Conservation (phyloP, 1,140 invertebrate genomes). For the Drosophila mauritiana region DNA sequence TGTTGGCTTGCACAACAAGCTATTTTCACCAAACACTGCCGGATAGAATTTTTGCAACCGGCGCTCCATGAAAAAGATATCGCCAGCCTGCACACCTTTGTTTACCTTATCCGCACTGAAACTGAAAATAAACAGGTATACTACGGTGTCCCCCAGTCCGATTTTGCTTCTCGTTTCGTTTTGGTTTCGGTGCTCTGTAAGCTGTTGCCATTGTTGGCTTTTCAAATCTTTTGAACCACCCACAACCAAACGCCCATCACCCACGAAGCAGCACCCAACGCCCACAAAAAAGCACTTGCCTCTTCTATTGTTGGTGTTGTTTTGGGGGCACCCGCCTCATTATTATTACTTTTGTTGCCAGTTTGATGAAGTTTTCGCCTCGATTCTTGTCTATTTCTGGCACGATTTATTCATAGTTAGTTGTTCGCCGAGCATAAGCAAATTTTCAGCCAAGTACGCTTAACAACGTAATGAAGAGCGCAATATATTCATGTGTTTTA, state of each 20-base stretch:
- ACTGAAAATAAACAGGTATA: conserved; percentile 11
- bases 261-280: not conserved
- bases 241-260: not conserved
- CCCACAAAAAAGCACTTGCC: not conserved
- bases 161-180: conserved; percentile 18
- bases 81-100: conserved; percentile 13
- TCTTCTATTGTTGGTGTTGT: conserved; percentile 12
- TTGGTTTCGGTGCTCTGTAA: conserved; percentile 4
- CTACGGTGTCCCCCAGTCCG: conserved; percentile 4
- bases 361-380: conserved; percentile 63
- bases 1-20: not conserved
- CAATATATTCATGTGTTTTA: conserved; percentile 32
- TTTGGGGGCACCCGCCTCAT: conserved; percentile 14
- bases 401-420: conserved; percentile 60
- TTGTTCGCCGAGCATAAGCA: conserved; percentile 19
- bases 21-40: not conserved
- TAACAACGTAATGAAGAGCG: conserved; percentile 22
- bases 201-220: conserved; percentile 43
- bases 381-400: conserved; percentile 56
- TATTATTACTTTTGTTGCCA: conserved; percentile 62
- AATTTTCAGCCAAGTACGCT: conserved; percentile 27
- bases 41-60: not conserved
- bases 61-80: not conserved
- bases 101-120: conserved; percentile 1
- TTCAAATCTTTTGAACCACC: conserved; percentile 17